Percentiles rank a stretch among this genome's conserved stretches.
Evolutionary conservation across 2,888 invertebrate species (phyloP).

Genomic region (Caenorhabditis zanzibari): DNA sequence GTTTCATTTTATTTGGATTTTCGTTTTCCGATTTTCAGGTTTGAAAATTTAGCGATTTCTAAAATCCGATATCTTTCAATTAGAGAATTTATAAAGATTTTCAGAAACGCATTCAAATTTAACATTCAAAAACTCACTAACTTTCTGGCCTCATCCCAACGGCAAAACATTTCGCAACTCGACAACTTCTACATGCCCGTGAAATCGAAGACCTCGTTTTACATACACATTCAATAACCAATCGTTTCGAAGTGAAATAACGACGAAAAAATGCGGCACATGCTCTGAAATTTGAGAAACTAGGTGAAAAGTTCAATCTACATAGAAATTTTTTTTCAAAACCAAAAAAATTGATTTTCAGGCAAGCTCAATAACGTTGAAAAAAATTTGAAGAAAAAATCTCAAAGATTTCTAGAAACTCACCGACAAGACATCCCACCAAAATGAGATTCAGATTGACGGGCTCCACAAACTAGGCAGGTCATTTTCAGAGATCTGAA

Average conservation of each 20-base stretch:
- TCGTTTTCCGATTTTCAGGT: too few relatives aligned
- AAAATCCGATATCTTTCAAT: too few relatives aligned
- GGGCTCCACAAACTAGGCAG: conserved; percentile 28
- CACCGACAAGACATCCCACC: conserved; percentile 34
- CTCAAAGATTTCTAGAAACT: background rate
- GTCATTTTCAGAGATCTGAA: conserved; percentile 6
- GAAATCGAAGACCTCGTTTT: background rate
- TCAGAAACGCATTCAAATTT: background rate
- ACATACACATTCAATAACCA: background rate
- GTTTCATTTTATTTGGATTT: too few relatives aligned
- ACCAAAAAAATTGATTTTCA: too few relatives aligned
- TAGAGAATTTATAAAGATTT: too few relatives aligned
- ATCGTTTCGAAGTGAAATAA: conserved; percentile 10
- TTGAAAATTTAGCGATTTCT: too few relatives aligned
- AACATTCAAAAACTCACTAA: conserved; percentile 7
- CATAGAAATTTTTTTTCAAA: too few relatives aligned
- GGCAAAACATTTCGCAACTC: conserved; percentile 25
- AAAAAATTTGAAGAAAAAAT: too few relatives aligned
- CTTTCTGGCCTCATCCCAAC: conserved; percentile 20
- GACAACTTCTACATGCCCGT: conserved; percentile 41
- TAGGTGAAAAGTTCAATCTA: background rate
- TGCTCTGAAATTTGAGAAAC: conserved; percentile 30
- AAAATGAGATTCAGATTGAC: conserved; percentile 27
- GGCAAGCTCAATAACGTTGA: too few relatives aligned
- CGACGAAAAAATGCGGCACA: conserved; percentile 48